Evolutionary conservation across 2,888 invertebrate species (phyloP).

Genomic region (Eristalis tenax): DNA sequence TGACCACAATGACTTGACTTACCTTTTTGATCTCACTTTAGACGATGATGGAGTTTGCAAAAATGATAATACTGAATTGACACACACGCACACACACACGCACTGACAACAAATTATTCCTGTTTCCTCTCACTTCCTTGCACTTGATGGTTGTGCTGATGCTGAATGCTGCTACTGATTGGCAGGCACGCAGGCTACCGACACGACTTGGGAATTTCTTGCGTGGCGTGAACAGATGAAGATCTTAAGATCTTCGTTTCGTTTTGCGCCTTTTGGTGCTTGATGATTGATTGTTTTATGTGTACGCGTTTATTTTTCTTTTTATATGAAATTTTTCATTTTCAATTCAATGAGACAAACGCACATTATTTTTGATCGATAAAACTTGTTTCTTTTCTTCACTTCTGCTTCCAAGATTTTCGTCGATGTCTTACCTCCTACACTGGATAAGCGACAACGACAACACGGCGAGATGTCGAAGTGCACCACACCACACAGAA

Average conservation of each 20-base stretch:
- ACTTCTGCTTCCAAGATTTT: not conserved
- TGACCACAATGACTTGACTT: constrained; percentile 18
- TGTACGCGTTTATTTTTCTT: no score
- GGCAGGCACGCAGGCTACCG: not conserved
- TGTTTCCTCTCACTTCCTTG: not conserved
- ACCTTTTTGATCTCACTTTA: constrained; percentile 6
- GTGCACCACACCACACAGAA: not conserved
- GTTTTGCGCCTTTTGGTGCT: not conserved
- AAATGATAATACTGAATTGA: not conserved
- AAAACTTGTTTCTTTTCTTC: not conserved
- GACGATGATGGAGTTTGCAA: not conserved
- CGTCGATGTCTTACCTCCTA: not conserved
- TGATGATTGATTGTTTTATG: not conserved
- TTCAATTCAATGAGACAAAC: not conserved
- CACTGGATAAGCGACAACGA: not conserved
- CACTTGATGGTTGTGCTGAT: not conserved
- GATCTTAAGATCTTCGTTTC: not conserved
- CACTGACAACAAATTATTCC: no score
- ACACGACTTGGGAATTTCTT: not conserved
- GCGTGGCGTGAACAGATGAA: constrained; percentile 1
- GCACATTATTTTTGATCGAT: constrained; percentile 27
- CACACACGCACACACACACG: not conserved
- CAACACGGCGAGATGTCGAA: not conserved
- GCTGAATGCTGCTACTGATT: not conserved
- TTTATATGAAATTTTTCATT: not conserved